These are phyloP conservation scores for Tretioscincus oriximinensis DNA, from an alignment of 2,113 vertebrate genomes.

Conservation along the genomic window DNA sequence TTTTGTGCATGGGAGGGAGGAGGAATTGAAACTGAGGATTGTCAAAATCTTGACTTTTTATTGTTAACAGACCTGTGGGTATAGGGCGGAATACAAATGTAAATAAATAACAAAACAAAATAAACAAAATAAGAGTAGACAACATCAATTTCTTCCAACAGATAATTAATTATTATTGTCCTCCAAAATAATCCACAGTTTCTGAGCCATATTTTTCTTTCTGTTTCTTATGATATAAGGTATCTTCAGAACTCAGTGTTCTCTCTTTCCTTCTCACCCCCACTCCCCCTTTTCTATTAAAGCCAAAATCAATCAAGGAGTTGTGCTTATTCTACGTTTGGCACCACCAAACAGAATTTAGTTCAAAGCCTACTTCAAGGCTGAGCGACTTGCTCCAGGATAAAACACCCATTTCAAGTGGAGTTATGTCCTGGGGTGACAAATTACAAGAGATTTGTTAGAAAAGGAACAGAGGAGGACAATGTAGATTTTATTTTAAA, in stretches of 20 bases:
- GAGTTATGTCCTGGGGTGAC: slow-evolving; percentile 49
- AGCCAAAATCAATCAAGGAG: slow-evolving; percentile 42
- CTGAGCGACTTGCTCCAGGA: slow-evolving; percentile 26
- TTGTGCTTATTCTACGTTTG: slow-evolving; percentile 37
- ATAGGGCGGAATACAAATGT: no score
- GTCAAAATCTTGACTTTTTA: background rate
- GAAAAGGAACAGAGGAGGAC: slow-evolving; percentile 50
- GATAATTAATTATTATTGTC: background rate
- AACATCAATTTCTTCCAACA: rapidly evolving
- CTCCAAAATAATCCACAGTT: background rate
- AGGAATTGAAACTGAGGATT: background rate
- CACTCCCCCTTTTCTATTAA: background rate
- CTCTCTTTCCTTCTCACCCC: background rate
- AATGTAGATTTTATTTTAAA: slow-evolving; percentile 55
- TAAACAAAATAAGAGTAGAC: background rate
- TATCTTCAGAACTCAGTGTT: slow-evolving; percentile 29
- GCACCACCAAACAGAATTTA: slow-evolving; percentile 18
- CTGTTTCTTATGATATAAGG: background rate
- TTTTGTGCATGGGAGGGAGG: no score
- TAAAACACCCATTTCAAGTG: slow-evolving; percentile 46
- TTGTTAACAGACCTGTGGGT: no score
- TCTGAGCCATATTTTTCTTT: slow-evolving; percentile 27
- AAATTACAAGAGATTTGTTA: slow-evolving; percentile 40
- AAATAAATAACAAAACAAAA: no score
- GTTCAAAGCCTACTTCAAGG: slow-evolving; percentile 26